A percentile compares a stretch with the other conserved stretches of the same genome.
These are phyloP conservation scores for Hydra vulgaris DNA, from an alignment of 30 jellyfish, hydroid and myxozoan genomes.

Conservation along the genomic window DNA sequence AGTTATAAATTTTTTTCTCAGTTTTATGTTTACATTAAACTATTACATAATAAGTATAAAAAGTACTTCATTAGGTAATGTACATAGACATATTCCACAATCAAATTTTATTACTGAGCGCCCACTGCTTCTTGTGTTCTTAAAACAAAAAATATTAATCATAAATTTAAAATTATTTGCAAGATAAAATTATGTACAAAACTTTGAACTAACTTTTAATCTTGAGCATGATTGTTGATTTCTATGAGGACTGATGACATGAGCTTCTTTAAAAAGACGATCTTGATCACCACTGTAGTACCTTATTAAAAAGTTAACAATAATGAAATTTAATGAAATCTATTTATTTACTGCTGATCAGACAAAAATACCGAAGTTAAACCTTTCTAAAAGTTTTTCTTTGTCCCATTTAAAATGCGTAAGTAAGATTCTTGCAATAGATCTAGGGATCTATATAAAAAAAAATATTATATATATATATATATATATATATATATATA, in stretches of 20 bases:
- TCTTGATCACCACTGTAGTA: slow-evolving; percentile 97
- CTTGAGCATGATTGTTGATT: slow-evolving; percentile 22
- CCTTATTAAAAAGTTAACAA: slow-evolving; percentile 29
- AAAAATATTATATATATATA: not conserved
- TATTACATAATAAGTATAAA: no score
- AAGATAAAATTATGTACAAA: no score
- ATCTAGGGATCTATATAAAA: slow-evolving; percentile 59
- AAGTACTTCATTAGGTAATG: slow-evolving; percentile 58
- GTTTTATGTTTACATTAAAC: no score
- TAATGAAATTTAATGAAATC: not conserved
- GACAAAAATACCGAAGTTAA: not conserved
- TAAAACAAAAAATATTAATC: not conserved
- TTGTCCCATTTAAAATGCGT: slow-evolving; percentile 97
- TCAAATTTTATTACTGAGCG: slow-evolving; percentile 29
- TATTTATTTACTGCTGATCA: not conserved
- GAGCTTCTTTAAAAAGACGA: slow-evolving; percentile 91
- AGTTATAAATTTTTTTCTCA: no score
- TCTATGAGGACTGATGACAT: slow-evolving; percentile 81
- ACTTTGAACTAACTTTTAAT: not conserved
- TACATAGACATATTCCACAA: slow-evolving; percentile 82
- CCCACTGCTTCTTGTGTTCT: slow-evolving; percentile 24
- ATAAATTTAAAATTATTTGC: not conserved
- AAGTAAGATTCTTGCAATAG: slow-evolving; percentile 81
- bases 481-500: no score
- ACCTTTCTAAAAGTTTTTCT: slow-evolving; percentile 93